These are phyloP conservation scores for Lymantria dispar DNA, from an alignment of 2,888 invertebrate genomes.

Conservation along the genomic window DNA sequence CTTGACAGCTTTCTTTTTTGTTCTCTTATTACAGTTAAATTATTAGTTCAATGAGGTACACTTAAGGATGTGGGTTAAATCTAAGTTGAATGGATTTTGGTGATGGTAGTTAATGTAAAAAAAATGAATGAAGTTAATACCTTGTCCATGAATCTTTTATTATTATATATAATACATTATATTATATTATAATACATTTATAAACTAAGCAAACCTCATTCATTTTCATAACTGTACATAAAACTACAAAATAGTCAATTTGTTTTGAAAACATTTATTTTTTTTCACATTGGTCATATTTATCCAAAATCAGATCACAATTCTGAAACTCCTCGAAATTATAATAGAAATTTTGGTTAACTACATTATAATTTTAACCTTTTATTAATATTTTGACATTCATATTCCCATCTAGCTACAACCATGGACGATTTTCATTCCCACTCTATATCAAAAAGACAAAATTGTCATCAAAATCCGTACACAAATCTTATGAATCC, in stretches of 20 bases:
- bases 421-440: constrained; percentile 59
- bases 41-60: constrained; percentile 32
- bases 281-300: constrained; percentile 76
- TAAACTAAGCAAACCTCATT: constrained; percentile 29
- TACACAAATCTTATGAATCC: constrained; percentile 60
- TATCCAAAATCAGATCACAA: constrained; percentile 67
- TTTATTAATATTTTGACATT: constrained; percentile 32
- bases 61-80: constrained; percentile 31
- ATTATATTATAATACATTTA: too few relatives aligned
- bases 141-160: constrained; percentile 1
- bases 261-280: constrained; percentile 78
- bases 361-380: constrained; percentile 43
- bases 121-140: constrained; percentile 42
- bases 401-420: constrained; percentile 35
- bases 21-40: constrained; percentile 36
- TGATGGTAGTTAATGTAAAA: constrained; percentile 28
- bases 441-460: constrained; percentile 56
- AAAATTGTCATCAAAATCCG: constrained; percentile 75
- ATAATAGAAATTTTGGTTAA: constrained; percentile 48
- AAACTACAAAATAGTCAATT: constrained; percentile 44
- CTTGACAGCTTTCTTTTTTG: constrained; percentile 79
- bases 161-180: constrained; percentile 2
- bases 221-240: constrained; percentile 42
- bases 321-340: constrained; percentile 48
- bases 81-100: constrained; percentile 24